These are phyloP conservation scores for Rhegmatorhina hoffmannsi DNA, from an alignment of 2,113 vertebrate genomes.

Conservation along the genomic window DNA sequence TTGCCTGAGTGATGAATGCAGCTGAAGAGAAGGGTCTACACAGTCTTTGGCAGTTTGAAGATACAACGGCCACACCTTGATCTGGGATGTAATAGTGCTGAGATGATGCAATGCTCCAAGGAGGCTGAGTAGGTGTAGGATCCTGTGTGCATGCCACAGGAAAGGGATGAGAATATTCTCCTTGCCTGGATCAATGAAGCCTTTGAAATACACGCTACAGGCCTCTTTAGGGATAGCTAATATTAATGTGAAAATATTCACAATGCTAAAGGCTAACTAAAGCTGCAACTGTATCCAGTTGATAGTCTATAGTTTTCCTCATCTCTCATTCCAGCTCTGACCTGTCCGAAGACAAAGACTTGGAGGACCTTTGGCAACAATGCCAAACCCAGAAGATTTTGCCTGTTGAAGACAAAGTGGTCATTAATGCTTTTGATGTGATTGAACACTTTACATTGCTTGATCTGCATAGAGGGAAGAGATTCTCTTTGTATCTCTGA, in stretches of 20 bases:
- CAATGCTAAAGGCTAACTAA: constrained; percentile 3
- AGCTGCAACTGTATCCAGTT: neutral
- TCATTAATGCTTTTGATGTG: neutral
- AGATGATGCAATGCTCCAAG: neutral
- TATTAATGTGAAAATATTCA: constrained; percentile 30
- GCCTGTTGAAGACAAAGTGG: neutral
- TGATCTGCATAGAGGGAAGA: neutral
- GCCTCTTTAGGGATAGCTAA: neutral
- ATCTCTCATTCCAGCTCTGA: neutral
- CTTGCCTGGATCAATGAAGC: neutral
- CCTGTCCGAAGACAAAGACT: neutral
- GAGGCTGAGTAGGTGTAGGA: neutral
- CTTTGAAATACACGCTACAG: neutral
- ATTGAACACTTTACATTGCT: neutral
- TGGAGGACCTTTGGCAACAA: neutral
- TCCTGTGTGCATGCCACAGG: neutral
- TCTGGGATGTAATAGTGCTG: neutral
- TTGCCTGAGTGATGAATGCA: neutral
- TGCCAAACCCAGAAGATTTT: neutral
- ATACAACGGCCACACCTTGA: neutral
- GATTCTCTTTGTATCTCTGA: neutral
- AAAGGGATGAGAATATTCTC: neutral
- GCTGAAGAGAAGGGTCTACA: neutral
- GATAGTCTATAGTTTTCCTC: neutral
- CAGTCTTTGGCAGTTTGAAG: neutral